phyloP scores from a whole-genome alignment of 2,888 invertebrate species.

The Stomorhina lunata region DNA sequence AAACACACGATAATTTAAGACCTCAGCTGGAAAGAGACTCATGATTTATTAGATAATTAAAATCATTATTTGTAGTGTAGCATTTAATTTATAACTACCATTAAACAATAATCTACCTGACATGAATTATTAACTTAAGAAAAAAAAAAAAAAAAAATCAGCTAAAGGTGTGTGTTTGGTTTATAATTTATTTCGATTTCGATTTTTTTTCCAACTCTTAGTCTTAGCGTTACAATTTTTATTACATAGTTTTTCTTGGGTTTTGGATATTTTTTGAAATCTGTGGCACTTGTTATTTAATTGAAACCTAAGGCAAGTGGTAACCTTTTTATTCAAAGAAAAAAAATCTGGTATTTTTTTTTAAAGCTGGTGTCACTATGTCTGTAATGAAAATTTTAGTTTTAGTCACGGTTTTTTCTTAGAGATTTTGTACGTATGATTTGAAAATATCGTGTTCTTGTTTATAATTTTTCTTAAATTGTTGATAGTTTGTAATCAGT shows the following conservation, averaged over 20 bases:
- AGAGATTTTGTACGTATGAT: neutral
- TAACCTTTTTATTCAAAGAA: conserved; percentile 48
- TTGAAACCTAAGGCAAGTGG: conserved; percentile 39
- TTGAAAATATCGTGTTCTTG: neutral
- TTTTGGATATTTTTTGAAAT: neutral
- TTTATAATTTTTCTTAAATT: conserved; percentile 19
- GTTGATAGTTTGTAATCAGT: conserved; percentile 13
- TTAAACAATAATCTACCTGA: conserved; percentile 55
- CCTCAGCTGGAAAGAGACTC: neutral
- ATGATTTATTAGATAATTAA: conserved; percentile 57
- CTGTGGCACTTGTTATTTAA: conserved; percentile 31
- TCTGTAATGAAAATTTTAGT: conserved; percentile 34
- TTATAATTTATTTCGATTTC: neutral
- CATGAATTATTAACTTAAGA: conserved; percentile 47
- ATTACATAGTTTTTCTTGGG: neutral
- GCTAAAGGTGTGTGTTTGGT: neutral
- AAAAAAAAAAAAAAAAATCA: conserved; percentile 30
- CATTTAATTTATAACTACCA: conserved; percentile 49
- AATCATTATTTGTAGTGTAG: conserved; percentile 48
- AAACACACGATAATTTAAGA: no score
- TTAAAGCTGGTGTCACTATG: conserved; percentile 50
- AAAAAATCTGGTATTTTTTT: neutral
- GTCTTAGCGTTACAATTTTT: neutral
- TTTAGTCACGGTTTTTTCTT: conserved; percentile 35
- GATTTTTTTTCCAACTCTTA: neutral